These are phyloP conservation scores for Penaeus vannamei DNA, from an alignment of 1,140 invertebrate species.

Conservation along the genomic window DNA sequence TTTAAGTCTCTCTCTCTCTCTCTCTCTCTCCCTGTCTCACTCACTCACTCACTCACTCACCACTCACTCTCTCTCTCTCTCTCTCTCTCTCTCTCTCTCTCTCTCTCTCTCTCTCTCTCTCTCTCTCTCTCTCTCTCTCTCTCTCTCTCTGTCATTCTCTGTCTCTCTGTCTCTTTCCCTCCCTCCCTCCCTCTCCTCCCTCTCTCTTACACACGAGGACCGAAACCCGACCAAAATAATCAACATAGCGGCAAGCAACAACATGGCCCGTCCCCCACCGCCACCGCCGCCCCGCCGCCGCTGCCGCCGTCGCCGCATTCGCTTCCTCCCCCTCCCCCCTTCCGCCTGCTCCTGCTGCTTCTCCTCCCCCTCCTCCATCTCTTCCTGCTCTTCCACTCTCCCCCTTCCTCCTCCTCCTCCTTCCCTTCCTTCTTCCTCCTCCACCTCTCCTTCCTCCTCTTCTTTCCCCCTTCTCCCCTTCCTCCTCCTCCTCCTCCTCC, in stretches of 20 bases:
- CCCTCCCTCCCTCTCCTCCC: too few species aligned
- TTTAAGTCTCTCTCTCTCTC: too few species aligned
- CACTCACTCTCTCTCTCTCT: too few species aligned
- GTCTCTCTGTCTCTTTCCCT: too few species aligned
- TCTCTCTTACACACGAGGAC: too few species aligned
- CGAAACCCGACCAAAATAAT: neutral
- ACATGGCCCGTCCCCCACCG: neutral
- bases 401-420: neutral
- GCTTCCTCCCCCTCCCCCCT: neutral
- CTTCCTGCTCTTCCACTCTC: neutral
- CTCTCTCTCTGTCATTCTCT: too few species aligned
- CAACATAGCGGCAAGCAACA: neutral
- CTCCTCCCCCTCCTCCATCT: neutral
- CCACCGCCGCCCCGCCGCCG: too few species aligned
- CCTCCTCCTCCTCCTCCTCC: neutral
- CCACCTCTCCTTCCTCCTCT: neutral
- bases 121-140: too few species aligned
- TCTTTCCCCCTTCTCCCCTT: neutral
- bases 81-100: too few species aligned
- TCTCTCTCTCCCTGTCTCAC: too few species aligned
- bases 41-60: too few species aligned
- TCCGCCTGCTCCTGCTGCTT: neutral
- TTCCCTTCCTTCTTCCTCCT: neutral
- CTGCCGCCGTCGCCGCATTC: neutral
- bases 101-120: too few species aligned